Evolutionary conservation across 2,888 invertebrate genomes (phyloP).

Genomic region (Hirudinaria manillensis): DNA sequence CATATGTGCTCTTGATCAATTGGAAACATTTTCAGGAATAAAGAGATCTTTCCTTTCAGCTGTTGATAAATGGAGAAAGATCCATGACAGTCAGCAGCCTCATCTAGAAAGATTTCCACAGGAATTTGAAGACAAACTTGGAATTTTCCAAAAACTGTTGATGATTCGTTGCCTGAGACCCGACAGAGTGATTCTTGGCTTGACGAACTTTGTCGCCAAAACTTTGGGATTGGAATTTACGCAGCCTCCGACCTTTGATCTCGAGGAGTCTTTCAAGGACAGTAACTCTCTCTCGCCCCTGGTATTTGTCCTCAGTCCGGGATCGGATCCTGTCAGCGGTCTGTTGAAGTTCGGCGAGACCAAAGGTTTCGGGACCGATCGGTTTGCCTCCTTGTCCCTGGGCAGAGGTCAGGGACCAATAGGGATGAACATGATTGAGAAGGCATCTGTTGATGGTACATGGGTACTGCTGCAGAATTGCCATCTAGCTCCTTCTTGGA

Average conservation of each 20-base stretch:
- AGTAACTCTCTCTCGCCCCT: slow-evolving; percentile 53
- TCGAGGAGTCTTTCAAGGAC: slow-evolving; percentile 53
- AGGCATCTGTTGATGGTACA: slow-evolving; percentile 53
- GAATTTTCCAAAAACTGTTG: slow-evolving; percentile 53
- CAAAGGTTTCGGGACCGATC: slow-evolving; percentile 56
- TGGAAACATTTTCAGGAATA: slow-evolving; percentile 50
- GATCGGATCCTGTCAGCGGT: slow-evolving; percentile 55
- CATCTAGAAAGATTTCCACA: slow-evolving; percentile 49
- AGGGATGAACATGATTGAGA: slow-evolving; percentile 54
- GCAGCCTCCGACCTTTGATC: slow-evolving; percentile 56
- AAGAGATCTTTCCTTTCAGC: slow-evolving; percentile 50
- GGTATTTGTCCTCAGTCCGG: slow-evolving; percentile 55
- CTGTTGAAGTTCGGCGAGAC: slow-evolving; percentile 56
- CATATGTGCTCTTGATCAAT: slow-evolving; percentile 53
- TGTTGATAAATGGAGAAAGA: slow-evolving; percentile 60
- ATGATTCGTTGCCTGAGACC: slow-evolving; percentile 54
- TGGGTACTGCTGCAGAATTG: slow-evolving; percentile 57
- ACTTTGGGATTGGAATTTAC: slow-evolving; percentile 55
- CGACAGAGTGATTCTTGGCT: slow-evolving; percentile 51
- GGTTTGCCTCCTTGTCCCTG: slow-evolving; percentile 55
- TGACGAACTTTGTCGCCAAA: slow-evolving; percentile 51
- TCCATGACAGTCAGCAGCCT: slow-evolving; percentile 61
- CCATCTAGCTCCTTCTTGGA: slow-evolving; percentile 56
- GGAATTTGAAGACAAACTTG: slow-evolving; percentile 52
- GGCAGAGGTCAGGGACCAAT: slow-evolving; percentile 57